Evolutionary conservation across 2,113 vertebrate genomes (phyloP).

Genomic region (Cryptoleucopteryx plumbea): DNA sequence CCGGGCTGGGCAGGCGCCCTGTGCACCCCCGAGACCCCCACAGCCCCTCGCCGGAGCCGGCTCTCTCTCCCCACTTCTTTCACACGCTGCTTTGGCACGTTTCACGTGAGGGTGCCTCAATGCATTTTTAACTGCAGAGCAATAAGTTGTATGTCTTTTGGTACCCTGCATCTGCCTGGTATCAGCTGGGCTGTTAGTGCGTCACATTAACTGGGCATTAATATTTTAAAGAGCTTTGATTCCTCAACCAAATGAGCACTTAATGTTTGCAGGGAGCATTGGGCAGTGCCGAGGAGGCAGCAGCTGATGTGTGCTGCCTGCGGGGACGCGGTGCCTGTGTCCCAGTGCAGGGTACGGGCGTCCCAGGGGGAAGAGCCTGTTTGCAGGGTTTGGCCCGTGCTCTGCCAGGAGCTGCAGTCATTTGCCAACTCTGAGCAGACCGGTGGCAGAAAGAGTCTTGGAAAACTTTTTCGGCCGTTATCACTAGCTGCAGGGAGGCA

Average conservation of each 20-base stretch:
- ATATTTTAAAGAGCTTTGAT: background rate
- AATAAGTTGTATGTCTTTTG: fast-evolving
- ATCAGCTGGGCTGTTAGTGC: background rate
- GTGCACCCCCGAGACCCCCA: fast-evolving
- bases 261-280: background rate
- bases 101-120: background rate
- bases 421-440: background rate
- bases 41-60: background rate
- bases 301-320: background rate
- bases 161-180: fast-evolving
- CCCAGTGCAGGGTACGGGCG: fast-evolving
- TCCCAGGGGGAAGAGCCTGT: background rate
- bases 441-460: background rate
- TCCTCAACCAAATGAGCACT: background rate
- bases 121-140: background rate
- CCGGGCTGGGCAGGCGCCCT: background rate
- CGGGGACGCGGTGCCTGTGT: background rate
- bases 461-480: background rate
- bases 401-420: background rate
- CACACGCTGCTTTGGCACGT: fast-evolving
- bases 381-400: background rate
- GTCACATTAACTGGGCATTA: background rate
- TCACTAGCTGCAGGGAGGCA: background rate
- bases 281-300: background rate
- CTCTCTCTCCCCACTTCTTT: background rate